Evolutionary conservation across 2,113 vertebrate species (phyloP).

Genomic region (Puntigrus tetrazona): DNA sequence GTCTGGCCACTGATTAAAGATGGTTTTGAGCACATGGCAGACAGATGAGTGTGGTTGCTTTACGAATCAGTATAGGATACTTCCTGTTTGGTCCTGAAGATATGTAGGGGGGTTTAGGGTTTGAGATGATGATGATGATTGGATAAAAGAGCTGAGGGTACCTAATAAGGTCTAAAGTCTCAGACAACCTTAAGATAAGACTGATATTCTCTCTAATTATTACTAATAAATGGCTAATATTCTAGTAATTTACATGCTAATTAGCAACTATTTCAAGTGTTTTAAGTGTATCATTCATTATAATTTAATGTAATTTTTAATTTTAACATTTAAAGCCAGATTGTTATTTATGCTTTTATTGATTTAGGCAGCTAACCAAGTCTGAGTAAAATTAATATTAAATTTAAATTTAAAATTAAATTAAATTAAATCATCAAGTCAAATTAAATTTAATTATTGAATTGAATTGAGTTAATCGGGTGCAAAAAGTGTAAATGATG

Average conservation of each 20-base stretch:
- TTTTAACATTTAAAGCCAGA: background rate
- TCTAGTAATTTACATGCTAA: no score
- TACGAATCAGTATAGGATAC: background rate
- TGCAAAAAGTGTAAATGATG: no score
- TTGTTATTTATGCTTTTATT: background rate
- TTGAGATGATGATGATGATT: constrained; percentile 43
- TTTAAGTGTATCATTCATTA: no score
- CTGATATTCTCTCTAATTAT: background rate
- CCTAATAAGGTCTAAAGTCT: background rate
- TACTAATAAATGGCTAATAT: no score
- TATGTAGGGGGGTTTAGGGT: constrained; percentile 8
- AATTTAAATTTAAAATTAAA: no score
- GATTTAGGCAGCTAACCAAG: background rate
- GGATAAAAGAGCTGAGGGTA: constrained; percentile 20
- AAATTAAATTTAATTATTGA: no score
- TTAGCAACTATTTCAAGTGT: no score
- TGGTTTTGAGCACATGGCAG: constrained; percentile 30
- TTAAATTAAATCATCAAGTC: no score
- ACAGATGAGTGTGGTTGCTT: constrained; percentile 49
- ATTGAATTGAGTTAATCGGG: no score
- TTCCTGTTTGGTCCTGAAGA: constrained; percentile 33
- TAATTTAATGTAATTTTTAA: no score
- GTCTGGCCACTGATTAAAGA: constrained; percentile 52
- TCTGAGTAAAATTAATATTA: no score
- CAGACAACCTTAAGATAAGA: background rate